phyloP scores from a whole-genome alignment of 2,113 vertebrate species.

The Saccopteryx leptura region DNA sequence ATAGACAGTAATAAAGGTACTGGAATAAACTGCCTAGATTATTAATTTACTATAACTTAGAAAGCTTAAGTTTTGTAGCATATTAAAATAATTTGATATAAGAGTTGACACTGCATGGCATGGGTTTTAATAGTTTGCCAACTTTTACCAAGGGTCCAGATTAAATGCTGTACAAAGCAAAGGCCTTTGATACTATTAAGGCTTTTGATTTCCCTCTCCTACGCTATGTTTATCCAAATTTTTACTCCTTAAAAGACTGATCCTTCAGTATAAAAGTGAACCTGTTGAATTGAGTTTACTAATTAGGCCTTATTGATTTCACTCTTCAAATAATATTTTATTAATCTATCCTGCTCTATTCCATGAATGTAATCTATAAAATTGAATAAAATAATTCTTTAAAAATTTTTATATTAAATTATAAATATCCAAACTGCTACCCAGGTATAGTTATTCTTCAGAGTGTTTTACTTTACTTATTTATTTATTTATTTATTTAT shows the following conservation, averaged over 20 bases:
- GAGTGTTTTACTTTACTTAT: not conserved
- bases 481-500: no score
- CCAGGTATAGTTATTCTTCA: not conserved
- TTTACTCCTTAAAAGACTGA: not conserved
- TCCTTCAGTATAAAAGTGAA: not conserved
- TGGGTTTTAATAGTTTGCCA: not conserved
- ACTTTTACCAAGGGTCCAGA: not conserved
- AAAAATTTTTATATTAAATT: not conserved
- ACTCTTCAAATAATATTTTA: not conserved
- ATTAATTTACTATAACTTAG: not conserved
- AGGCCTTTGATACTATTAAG: not conserved
- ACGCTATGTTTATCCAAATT: not conserved
- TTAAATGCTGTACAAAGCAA: not conserved
- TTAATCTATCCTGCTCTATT: not conserved
- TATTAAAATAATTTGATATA: not conserved
- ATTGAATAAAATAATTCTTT: not conserved
- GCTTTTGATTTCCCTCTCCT: not conserved
- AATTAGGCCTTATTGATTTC: not conserved
- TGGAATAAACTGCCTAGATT: not conserved
- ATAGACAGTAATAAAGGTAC: not conserved
- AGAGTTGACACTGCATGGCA: not conserved
- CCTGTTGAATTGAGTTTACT: not conserved
- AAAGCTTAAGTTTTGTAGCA: not conserved
- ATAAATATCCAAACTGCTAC: not conserved
- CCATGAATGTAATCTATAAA: not conserved